These are phyloP conservation scores for Matsumurasca onukii DNA, from an alignment of 1,140 invertebrate genomes.

Conservation along the genomic window DNA sequence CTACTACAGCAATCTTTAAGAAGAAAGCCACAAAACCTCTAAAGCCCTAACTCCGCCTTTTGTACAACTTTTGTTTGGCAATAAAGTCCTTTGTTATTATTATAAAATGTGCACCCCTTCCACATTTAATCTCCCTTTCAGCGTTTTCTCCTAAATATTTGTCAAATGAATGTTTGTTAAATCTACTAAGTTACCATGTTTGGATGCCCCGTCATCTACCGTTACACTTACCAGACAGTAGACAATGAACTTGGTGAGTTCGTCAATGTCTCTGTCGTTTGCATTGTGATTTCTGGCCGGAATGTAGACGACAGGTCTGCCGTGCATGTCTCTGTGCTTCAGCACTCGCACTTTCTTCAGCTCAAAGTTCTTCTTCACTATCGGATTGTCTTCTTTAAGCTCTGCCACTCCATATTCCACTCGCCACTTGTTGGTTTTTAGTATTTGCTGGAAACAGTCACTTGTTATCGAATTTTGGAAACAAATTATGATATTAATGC, in stretches of 20 bases:
- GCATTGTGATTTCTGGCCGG: conserved; percentile 73
- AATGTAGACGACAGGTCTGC: conserved; percentile 72
- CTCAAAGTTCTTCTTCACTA: conserved; percentile 60
- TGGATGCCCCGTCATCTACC: too few relatives aligned
- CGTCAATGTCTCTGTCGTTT: conserved; percentile 68
- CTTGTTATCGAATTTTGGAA: conserved; percentile 16
- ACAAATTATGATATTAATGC: too few relatives aligned
- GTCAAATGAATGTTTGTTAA: too few relatives aligned
- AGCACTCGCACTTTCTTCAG: conserved; percentile 64
- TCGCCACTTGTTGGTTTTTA: conserved; percentile 78
- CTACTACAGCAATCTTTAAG: too few relatives aligned
- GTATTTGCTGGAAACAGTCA: conserved; percentile 56
- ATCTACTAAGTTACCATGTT: too few relatives aligned
- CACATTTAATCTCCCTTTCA: too few relatives aligned
- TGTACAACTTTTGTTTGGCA: too few relatives aligned
- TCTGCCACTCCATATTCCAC: conserved; percentile 64
- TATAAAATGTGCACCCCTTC: too few relatives aligned
- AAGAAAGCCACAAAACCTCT: too few relatives aligned
- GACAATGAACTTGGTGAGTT: conserved; percentile 73
- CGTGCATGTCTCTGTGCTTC: conserved; percentile 65
- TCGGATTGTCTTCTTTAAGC: conserved; percentile 56
- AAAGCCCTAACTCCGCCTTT: too few relatives aligned
- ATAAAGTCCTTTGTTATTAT: too few relatives aligned
- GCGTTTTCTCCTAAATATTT: too few relatives aligned
- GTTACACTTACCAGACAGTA: conserved; percentile 61